Percentiles rank a stretch among this genome's conserved stretches.
phyloP scores from a whole-genome alignment of 1,140 invertebrate species.

The Drosophila rufa region DNA sequence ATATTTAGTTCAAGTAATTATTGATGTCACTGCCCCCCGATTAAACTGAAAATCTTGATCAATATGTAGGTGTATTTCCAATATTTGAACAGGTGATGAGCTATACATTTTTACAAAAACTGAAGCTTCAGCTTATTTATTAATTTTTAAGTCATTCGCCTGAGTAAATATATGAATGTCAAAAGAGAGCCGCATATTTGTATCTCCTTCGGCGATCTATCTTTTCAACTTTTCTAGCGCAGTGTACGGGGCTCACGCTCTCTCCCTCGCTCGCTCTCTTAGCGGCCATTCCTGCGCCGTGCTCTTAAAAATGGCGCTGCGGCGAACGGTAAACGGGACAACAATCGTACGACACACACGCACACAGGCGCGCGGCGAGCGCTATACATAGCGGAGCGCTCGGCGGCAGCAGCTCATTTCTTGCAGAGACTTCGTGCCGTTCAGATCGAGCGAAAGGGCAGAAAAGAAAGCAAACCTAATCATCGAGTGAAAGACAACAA shows the following conservation, averaged over 20 bases:
- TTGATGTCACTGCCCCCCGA: constrained; percentile 1
- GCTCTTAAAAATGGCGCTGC: constrained; percentile 62
- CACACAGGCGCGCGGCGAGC: constrained; percentile 4
- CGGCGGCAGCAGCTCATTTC: constrained; percentile 67
- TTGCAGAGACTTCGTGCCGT: constrained; percentile 70
- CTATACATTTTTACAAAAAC: constrained; percentile 1
- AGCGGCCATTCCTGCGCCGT: constrained; percentile 25
- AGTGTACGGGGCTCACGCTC: constrained; percentile 33
- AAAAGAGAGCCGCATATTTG: background rate
- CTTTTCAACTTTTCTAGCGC: constrained; percentile 17
- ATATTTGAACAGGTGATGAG: constrained; percentile 23
- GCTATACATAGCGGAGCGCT: constrained; percentile 64
- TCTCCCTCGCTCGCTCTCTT: constrained; percentile 26
- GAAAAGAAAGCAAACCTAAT: constrained; percentile 18
- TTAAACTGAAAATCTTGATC: background rate
- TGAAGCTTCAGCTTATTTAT: constrained; percentile 5
- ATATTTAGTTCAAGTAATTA: background rate
- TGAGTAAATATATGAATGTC: constrained; percentile 2
- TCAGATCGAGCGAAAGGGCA: constrained; percentile 45
- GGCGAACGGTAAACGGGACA: constrained; percentile 45
- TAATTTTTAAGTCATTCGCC: background rate
- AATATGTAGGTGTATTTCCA: constrained; percentile 1
- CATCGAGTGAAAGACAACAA: constrained; percentile 5
- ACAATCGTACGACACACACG: constrained; percentile 10
- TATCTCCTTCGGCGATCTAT: background rate